phyloP scores from a whole-genome alignment of 2,888 invertebrate species.

The Rhaphigaster nebulosa region DNA sequence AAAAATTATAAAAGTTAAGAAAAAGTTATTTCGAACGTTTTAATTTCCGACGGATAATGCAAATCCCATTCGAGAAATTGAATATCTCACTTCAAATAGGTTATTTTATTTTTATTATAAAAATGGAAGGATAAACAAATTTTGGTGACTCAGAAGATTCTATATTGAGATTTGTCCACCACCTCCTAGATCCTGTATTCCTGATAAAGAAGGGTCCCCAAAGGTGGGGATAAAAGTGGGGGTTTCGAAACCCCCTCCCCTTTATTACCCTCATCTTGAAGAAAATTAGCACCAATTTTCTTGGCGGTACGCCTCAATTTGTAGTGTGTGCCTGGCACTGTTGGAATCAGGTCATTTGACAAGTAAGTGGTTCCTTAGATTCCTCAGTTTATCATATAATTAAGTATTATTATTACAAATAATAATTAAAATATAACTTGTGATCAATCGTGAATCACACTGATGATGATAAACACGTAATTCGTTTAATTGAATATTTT shows the following conservation, averaged over 20 bases:
- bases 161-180: neutral
- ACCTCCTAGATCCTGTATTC: neutral
- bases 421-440: neutral
- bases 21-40: neutral
- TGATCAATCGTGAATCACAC: neutral
- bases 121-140: neutral
- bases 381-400: neutral
- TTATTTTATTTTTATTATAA: neutral
- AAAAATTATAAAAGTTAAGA: neutral
- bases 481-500: neutral
- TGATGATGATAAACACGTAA: neutral
- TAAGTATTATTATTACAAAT: neutral
- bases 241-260: neutral
- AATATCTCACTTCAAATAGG: neutral
- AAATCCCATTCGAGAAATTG: too few relatives aligned
- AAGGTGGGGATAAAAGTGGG: conserved; percentile 40
- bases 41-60: neutral
- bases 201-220: conserved; percentile 41
- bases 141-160: conserved; percentile 5
- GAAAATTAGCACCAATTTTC: conserved; percentile 58
- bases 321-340: conserved; percentile 39
- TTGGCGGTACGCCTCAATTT: conserved; percentile 42
- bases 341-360: conserved; percentile 51
- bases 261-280: conserved; percentile 24
- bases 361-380: neutral